Conservation (phyloP, 2,113 vertebrate genomes). For the Cyanoramphus novaezelandiae region DNA sequence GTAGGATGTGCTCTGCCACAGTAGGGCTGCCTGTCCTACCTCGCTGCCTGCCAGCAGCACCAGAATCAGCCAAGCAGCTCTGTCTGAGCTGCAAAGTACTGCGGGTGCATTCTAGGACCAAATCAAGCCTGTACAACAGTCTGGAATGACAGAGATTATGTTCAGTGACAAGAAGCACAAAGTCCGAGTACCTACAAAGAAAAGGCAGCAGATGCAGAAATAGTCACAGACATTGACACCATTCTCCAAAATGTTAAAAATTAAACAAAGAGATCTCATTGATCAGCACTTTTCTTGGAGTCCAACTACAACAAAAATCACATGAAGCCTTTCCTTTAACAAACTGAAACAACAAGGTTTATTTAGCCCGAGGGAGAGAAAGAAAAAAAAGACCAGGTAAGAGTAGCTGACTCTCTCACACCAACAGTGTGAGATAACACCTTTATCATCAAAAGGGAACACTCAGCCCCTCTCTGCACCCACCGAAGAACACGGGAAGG, state of each 20-base stretch:
- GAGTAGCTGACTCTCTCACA: neutral
- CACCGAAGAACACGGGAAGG: fast-evolving
- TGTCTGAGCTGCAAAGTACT: neutral
- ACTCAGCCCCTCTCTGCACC: neutral
- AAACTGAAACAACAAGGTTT: neutral
- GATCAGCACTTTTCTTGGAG: neutral
- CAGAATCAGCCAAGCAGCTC: neutral
- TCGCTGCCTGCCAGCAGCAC: neutral
- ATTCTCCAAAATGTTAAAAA: neutral
- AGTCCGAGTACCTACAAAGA: fast-evolving
- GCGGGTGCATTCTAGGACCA: neutral
- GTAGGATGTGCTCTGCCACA: neutral
- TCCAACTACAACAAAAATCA: neutral
- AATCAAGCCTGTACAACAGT: neutral
- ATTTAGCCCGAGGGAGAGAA: neutral
- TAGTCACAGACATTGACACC: neutral
- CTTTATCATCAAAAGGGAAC: neutral
- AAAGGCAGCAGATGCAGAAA: neutral
- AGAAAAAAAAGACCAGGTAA: neutral
- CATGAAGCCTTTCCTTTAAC: neutral
- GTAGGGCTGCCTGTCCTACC: neutral
- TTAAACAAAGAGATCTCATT: neutral
- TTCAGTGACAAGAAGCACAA: neutral
- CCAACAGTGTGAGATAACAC: no score
- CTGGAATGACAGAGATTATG: neutral